Evolutionary conservation across 1,140 invertebrate genomes (phyloP), one percentile per base, ranked within the genome.

Genomic region (Ylistrum balloti): DNA sequence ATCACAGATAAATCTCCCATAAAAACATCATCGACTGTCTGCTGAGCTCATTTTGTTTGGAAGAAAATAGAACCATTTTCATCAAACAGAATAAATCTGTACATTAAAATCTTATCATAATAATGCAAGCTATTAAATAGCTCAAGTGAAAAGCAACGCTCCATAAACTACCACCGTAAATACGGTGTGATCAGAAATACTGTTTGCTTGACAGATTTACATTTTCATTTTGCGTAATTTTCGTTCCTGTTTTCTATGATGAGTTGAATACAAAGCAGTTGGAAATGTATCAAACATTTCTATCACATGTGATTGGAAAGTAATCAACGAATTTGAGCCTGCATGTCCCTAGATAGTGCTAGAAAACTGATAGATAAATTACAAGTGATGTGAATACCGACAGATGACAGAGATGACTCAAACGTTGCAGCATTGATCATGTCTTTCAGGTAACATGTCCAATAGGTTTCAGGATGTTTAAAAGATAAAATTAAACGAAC

Each of bases 41-140:
- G 22, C 56, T 74, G 56, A 1, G n/a, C n/a, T 74, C 28, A 17
- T 74, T n/a, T 74, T 28, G 9, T 74, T n/a, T 74, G n/a, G n/a
- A 74, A 74, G 28, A 74, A 74, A 74, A 17, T 28, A 1, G n/a
- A 74, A 74, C 56, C 56, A 74, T 74, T 74, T 74, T 74, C 56
- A 74, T 74, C 56, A 74, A n/a, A 74, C 56, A 74, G 22, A 74
- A 74, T 74, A 74, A 74, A 74, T 22, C n/a, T 28, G n/a, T 74
- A 9, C 56, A 74, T 74, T 74, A 74, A 74, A 74, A 74, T 74
- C 56, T 74, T 74, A 74, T 74, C 56, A 74, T 74, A 74, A 74
- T 28, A 74, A 74, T 28, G 56, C 56, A 2, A n/a, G 5, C 56
- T 1, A 74, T 74, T 28, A 74, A 74, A 74, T n/a, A 28, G 17